Conservation (phyloP, 2,113 vertebrate species). For the Periophthalmodon schlosseri region DNA sequence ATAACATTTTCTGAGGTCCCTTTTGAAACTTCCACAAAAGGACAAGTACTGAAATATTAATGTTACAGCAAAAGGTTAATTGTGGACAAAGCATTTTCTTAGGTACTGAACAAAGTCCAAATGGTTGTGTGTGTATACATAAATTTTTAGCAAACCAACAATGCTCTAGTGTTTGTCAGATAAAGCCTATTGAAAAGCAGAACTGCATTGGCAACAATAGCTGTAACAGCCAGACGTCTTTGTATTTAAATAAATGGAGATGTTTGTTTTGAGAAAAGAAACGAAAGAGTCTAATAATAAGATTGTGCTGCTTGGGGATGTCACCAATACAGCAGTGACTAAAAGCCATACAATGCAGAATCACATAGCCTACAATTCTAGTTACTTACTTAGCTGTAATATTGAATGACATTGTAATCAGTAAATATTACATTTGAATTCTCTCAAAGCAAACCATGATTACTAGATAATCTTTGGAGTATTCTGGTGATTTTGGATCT, state of each 20-base stretch:
- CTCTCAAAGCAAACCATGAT: too few relatives aligned
- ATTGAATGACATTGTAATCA: too few relatives aligned
- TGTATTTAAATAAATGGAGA: slow-evolving; percentile 61
- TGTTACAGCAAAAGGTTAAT: not conserved
- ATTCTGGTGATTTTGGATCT: too few relatives aligned
- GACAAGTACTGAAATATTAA: slow-evolving; percentile 4
- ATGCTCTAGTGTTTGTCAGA: slow-evolving; percentile 26
- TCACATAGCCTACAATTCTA: not conserved
- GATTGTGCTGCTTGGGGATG: slow-evolving; percentile 6
- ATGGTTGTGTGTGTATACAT: slow-evolving; percentile 18
- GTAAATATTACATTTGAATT: too few relatives aligned
- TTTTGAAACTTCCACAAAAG: slow-evolving; percentile 1
- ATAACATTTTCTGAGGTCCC: not conserved
- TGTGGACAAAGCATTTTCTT: not conserved
- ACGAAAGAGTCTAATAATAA: slow-evolving; percentile 13
- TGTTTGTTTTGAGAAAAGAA: not conserved
- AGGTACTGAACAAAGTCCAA: not conserved
- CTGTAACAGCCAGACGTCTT: slow-evolving; percentile 44
- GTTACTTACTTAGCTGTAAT: not conserved
- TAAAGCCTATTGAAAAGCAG: slow-evolving; percentile 34
- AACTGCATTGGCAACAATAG: slow-evolving; percentile 17
- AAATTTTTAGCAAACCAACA: slow-evolving; percentile 48
- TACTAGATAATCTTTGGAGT: too few relatives aligned
- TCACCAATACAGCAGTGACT: not conserved
- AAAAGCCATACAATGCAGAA: not conserved